Percentiles rank a stretch among this genome's conserved stretches.
These are phyloP conservation scores for Oxyruncus cristatus DNA, from an alignment of 2,113 vertebrate species.

Conservation along the genomic window DNA sequence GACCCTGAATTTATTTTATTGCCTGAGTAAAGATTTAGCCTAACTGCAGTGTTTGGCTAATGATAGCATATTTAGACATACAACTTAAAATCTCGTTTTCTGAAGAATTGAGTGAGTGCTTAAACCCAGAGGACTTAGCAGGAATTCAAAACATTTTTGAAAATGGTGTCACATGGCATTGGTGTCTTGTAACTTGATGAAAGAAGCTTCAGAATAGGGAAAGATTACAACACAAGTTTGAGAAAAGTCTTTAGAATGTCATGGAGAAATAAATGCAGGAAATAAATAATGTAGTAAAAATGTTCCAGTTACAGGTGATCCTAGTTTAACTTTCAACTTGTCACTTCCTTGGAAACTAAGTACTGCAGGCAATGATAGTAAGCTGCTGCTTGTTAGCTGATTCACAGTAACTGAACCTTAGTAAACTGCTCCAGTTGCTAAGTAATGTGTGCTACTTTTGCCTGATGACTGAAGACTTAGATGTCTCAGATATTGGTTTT, in stretches of 20 bases:
- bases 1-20: neutral
- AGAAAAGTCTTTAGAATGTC: neutral
- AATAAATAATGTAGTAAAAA: conserved; percentile 31
- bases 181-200: neutral
- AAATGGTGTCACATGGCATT: neutral
- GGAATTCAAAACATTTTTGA: neutral
- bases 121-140: neutral
- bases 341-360: neutral
- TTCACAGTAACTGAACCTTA: neutral
- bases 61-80: neutral
- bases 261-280: neutral
- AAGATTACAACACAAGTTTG: neutral
- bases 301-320: neutral
- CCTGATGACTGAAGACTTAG: neutral
- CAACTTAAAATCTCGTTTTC: neutral
- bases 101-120: neutral
- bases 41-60: neutral
- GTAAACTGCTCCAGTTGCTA: neutral
- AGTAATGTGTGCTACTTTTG: neutral
- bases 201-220: neutral
- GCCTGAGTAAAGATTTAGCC: neutral
- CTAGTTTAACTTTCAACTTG: neutral
- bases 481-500: neutral
- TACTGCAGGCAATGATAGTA: neutral
- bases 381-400: neutral